Evolutionary conservation across 2,888 invertebrate species (phyloP).

Genomic region (Mamestra brassicae): DNA sequence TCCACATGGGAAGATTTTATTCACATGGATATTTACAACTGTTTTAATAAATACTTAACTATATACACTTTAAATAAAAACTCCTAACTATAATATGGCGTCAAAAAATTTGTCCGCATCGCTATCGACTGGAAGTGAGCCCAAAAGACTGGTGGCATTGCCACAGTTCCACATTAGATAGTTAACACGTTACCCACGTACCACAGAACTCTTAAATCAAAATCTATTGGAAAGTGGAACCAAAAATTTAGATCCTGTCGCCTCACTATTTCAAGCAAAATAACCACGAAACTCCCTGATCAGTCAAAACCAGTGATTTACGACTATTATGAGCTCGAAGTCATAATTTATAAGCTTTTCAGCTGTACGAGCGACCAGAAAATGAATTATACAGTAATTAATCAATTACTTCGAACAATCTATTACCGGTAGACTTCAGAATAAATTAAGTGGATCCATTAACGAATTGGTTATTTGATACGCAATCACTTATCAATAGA

Average conservation of each 20-base stretch:
- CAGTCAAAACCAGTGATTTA: conserved; percentile 56
- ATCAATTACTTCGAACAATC: conserved; percentile 67
- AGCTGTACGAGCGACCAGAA: conserved; percentile 45
- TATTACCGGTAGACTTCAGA: conserved; percentile 51
- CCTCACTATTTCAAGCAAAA: conserved; percentile 5
- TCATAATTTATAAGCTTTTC: conserved; percentile 63
- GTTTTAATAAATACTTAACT: too few relatives aligned
- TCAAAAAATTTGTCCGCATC: too few relatives aligned
- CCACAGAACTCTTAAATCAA: neutral
- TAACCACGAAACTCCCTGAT: conserved; percentile 34
- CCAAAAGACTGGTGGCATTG: too few relatives aligned
- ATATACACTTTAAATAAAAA: too few relatives aligned
- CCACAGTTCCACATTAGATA: too few relatives aligned
- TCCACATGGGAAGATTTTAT: neutral
- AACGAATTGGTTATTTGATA: conserved; percentile 64
- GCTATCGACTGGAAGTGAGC: too few relatives aligned
- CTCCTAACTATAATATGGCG: too few relatives aligned
- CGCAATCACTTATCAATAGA: conserved; percentile 62
- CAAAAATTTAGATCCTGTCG: neutral
- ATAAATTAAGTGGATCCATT: conserved; percentile 68
- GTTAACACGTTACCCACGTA: neutral
- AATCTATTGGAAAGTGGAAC: neutral
- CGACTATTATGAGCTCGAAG: conserved; percentile 52
- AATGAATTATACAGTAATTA: conserved; percentile 64
- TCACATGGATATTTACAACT: too few relatives aligned